Base-by-base conservation (phyloP, 2,888 invertebrate genomes). In the Elmis aenea region DNA sequence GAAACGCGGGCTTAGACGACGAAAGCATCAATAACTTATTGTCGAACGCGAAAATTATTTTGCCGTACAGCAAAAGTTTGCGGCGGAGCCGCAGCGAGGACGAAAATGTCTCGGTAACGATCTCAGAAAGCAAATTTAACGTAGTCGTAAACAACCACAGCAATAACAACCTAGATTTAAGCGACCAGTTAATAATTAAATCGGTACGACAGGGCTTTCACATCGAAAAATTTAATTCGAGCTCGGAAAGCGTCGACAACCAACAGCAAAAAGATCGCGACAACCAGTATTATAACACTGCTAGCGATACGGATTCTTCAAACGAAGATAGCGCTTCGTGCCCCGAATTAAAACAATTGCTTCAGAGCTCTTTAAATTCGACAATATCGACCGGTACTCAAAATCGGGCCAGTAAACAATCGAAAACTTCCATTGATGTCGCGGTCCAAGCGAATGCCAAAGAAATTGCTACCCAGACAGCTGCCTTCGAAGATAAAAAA, bases 361-460 rank as follows among this genome's bases (percentile, higher is more conserved):
- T 55, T 14, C 67, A 67, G 29, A 73, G 61, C 38, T 70, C 70
- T 1, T 64, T 67, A 29, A 62, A 62, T 41, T 75, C 74, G 1
- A 71, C 45, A 3, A 45, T 37, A 20, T 44, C 38, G 8, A 32
- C 30, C 13, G 41, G 29, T 5, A 37, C 38, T 47, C 54, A 49
- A 57, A 57, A 58, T 28, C 41, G 57, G 24, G 52, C 50, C 1
- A 72, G 72, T 6, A 66, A 71, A 5, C 73, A 70, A 33, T 74
- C 74, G 39, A 72, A 72, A 51, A 72, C 70, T 1, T 75, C 75
- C 26, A 74, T 71, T 31, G 75, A 76, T 47, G 74, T 76, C 5
- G 76, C 74, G 5, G 74, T 75, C n/a, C 76, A 76, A 52, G 72
- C 75, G 1, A 74, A 74, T 55, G 71, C 73, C 2, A 70, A 69